phyloP scores from a whole-genome alignment of 1,140 invertebrate genomes.

The Drosophila leontia region DNA sequence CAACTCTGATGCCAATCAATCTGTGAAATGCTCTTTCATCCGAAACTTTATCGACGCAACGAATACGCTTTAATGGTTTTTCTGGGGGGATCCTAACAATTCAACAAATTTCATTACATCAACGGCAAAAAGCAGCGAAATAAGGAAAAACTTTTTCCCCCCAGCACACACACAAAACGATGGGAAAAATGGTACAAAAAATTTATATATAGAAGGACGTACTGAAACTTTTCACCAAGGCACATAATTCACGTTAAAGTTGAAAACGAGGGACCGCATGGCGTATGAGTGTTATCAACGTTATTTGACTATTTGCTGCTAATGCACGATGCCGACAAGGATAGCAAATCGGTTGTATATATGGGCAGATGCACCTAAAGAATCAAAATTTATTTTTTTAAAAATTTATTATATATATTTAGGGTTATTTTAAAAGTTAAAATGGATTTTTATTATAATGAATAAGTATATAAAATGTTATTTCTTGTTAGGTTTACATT shows the following conservation, averaged over 20 bases:
- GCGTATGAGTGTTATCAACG: constrained; percentile 73
- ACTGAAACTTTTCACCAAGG: constrained; percentile 47
- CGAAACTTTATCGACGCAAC: constrained; percentile 60
- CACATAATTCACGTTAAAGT: constrained; percentile 74
- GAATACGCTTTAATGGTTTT: constrained; percentile 78
- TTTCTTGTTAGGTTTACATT: neutral
- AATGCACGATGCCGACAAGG: constrained; percentile 48
- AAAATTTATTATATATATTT: neutral
- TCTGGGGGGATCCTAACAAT: constrained; percentile 57
- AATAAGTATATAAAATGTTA: neutral
- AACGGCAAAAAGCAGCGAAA: constrained; percentile 46
- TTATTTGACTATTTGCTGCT: constrained; percentile 77
- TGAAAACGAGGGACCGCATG: constrained; percentile 65
- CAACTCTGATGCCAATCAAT: constrained; percentile 73
- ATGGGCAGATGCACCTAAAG: constrained; percentile 1
- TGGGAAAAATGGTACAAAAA: neutral
- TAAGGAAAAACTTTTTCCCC: constrained; percentile 49
- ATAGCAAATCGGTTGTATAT: constrained; percentile 17
- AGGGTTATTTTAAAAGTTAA: neutral
- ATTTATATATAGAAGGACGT: neutral
- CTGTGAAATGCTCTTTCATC: constrained; percentile 69
- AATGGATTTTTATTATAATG: too few species aligned
- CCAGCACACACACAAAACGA: constrained; percentile 13
- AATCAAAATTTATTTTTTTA: neutral
- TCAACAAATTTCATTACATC: constrained; percentile 78